phyloP scores from a whole-genome alignment of 2,113 vertebrate genomes.

The Caranx melampygus region DNA sequence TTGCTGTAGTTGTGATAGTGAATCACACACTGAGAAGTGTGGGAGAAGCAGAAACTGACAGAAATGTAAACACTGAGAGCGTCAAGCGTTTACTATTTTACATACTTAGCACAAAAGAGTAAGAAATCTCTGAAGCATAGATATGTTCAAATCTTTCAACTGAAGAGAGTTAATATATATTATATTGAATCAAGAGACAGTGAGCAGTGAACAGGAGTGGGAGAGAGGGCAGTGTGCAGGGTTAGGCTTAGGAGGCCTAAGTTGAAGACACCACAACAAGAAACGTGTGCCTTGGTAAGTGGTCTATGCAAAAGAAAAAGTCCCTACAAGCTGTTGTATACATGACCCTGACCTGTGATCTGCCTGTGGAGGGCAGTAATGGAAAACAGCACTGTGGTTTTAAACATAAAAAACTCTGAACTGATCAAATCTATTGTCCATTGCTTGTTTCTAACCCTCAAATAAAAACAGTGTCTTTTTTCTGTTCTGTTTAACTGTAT shows the following conservation, averaged over 20 bases:
- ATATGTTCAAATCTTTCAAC: not conserved
- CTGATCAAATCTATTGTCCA: not conserved
- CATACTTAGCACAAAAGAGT: conserved; percentile 4
- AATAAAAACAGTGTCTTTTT: not conserved
- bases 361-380: not conserved
- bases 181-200: not conserved
- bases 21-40: conserved; percentile 62
- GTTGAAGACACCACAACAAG: conserved; percentile 24
- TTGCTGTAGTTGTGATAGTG: conserved; percentile 55
- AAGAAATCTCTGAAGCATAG: not conserved
- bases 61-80: conserved; percentile 50
- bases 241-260: not conserved
- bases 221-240: conserved; percentile 10
- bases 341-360: conserved; percentile 25
- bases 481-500: not conserved
- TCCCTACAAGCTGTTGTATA: conserved; percentile 18
- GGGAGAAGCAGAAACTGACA: conserved; percentile 62
- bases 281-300: conserved; percentile 3
- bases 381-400: not conserved
- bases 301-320: conserved; percentile 30
- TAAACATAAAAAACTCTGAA: conserved; percentile 12
- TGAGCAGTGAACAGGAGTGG: not conserved
- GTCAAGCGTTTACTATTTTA: conserved; percentile 40
- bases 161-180: not conserved
- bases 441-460: not conserved